Base-by-base conservation (phyloP, 2,797 vertebrate species). In the Merluccius polli region DNA sequence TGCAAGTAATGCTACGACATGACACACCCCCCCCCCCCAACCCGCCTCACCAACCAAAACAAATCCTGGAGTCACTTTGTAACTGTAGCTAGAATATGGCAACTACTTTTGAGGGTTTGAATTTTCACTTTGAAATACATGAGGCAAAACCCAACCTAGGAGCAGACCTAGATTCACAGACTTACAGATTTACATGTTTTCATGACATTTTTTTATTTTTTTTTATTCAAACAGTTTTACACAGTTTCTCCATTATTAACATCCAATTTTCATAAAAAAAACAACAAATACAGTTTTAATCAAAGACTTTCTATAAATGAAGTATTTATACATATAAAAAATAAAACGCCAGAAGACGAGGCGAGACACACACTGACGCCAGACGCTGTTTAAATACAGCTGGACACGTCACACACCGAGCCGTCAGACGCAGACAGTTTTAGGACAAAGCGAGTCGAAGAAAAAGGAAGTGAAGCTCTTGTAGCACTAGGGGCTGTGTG, bases 241-340 rank as follows among this genome's bases (percentile, higher is more conserved):
- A 1, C 65, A 65, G 63, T 78, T 84, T 72, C 31, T 27, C n/a
- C n/a, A 11, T 65, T 65, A 65, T 65, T 65, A 65, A 83, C 75
- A 76, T 74, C 74, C 16, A 44, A 71, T 72, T 79, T 78, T 12
- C 15, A 78, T 82, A 44, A 24, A 70, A 83, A 84, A 83, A 80
- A 75, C 48, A 73, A 77, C 75, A 73, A 29, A 74, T 73, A 72
- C 44, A 65, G 65, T 35, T 71, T 73, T 10, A 71, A 81, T 77
- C 27, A 70, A 38, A 70, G 73, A 27, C 86, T 73, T 78, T 83
- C 90, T 91, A 93, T 86, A 93, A 92, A 80, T 71, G 38, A 74
- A 79, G 41, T 36, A 79, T 91, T 88, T 92, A 80, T 87, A 87
- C 84, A 92, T 81, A 86, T 82, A 88, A 87, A 86, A 90, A 91